Evolutionary conservation across 2,797 vertebrate species (phyloP).

Genomic region (Chaunax sp.): DNA sequence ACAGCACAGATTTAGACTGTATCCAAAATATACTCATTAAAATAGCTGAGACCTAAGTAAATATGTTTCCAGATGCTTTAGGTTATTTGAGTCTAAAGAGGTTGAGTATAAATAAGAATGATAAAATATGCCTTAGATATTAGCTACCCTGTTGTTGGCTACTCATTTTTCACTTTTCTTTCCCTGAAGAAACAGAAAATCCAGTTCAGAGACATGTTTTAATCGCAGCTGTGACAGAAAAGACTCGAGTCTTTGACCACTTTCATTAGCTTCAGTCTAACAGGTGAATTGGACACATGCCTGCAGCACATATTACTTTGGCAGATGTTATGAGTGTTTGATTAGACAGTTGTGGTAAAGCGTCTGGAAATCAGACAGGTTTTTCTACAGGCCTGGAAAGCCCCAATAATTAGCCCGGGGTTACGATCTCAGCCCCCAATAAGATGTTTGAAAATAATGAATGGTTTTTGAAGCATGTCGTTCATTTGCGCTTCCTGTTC

Average conservation of each 20-base stretch:
- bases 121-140: constrained; percentile 13
- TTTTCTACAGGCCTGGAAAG: constrained; percentile 72
- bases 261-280: constrained; percentile 61
- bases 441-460: constrained; percentile 79
- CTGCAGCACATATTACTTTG: constrained; percentile 54
- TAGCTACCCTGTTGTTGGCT: neutral
- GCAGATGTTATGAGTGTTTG: constrained; percentile 71
- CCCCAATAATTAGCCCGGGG: constrained; percentile 77
- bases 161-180: neutral
- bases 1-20: constrained; percentile 33
- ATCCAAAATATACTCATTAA: constrained; percentile 49
- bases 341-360: constrained; percentile 70
- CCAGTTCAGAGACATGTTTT: constrained; percentile 27
- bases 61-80: constrained; percentile 49
- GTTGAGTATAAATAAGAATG: constrained; percentile 1
- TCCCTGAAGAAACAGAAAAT: constrained; percentile 23
- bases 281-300: constrained; percentile 74
- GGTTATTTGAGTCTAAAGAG: constrained; percentile 14
- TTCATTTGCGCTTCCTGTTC: constrained; percentile 80
- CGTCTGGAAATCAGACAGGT: constrained; percentile 65
- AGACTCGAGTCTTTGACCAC: constrained; percentile 18
- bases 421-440: constrained; percentile 73
- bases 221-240: constrained; percentile 47
- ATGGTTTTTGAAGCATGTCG: constrained; percentile 74
- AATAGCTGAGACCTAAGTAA: constrained; percentile 40